A percentile compares a stretch with the other conserved stretches of the same genome.
Conservation (phyloP, 2,888 invertebrate species). For the Eubasilissa splendida region DNA sequence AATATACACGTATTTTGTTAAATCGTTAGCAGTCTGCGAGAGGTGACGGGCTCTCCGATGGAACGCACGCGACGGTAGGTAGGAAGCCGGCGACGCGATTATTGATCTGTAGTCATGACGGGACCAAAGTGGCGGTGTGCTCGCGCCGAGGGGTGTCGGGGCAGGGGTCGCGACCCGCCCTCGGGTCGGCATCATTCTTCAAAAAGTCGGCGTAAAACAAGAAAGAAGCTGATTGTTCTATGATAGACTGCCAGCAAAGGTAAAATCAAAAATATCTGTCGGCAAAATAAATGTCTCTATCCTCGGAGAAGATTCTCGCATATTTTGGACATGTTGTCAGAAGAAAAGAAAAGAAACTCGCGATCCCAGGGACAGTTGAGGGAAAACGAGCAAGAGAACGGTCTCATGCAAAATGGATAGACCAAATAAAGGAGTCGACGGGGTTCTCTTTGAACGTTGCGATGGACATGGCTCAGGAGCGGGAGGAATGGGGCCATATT, state of each 20-base stretch:
- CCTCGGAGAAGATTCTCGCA: too few species aligned
- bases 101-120: constrained; percentile 28
- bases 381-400: too few species aligned
- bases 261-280: too few species aligned
- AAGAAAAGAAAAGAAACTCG: too few species aligned
- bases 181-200: not conserved
- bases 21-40: not conserved
- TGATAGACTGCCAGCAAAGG: not conserved
- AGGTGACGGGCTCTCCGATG: constrained; percentile 15
- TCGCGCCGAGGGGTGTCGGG: not conserved
- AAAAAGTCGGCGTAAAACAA: not conserved
- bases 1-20: not conserved
- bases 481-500: too few species aligned
- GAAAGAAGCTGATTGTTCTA: not conserved
- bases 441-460: too few species aligned
- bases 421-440: too few species aligned
- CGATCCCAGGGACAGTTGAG: too few species aligned
- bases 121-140: not conserved
- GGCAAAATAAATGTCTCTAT: too few species aligned
- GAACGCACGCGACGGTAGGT: constrained; percentile 4
- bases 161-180: not conserved
- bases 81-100: constrained; percentile 51
- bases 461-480: too few species aligned
- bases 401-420: too few species aligned
- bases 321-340: too few species aligned